Evolutionary conservation across 1,140 invertebrate species (phyloP).

Genomic region (Drosophila ficusphila): DNA sequence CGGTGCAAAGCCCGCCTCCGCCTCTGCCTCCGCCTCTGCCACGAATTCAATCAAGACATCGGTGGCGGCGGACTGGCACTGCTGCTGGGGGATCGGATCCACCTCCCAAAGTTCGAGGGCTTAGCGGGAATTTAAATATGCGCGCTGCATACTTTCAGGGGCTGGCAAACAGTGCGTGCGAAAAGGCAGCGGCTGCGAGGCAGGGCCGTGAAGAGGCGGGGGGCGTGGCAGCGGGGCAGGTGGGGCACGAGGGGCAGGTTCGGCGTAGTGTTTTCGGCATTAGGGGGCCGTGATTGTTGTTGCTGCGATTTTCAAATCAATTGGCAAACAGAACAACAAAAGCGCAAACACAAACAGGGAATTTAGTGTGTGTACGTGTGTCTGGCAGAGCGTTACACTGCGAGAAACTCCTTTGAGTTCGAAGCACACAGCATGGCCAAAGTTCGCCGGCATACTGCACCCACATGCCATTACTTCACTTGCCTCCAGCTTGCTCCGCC

Average conservation of each 20-base stretch:
- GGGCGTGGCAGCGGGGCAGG: background rate
- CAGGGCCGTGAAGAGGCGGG: background rate
- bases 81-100: background rate
- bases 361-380: constrained; percentile 17
- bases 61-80: too few species aligned
- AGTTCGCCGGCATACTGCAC: too few species aligned
- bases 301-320: constrained; percentile 78
- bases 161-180: constrained; percentile 67
- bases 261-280: constrained; percentile 65
- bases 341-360: constrained; percentile 73
- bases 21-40: constrained; percentile 1
- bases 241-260: constrained; percentile 11
- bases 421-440: too few species aligned
- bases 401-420: background rate
- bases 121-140: constrained; percentile 73
- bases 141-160: constrained; percentile 71
- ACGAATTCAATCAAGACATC: constrained; percentile 34
- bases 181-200: constrained; percentile 1
- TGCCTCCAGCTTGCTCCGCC: too few species aligned
- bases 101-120: constrained; percentile 29
- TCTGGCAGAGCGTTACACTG: constrained; percentile 12
- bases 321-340: constrained; percentile 79
- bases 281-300: constrained; percentile 45
- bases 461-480: too few species aligned
- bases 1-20: constrained; percentile 8